A percentile compares a stretch with the other conserved stretches of the same genome.
phyloP scores from a whole-genome alignment of 37 sponge, comb jelly and placozoan species.

The Cliona cf. orientalis region DNA sequence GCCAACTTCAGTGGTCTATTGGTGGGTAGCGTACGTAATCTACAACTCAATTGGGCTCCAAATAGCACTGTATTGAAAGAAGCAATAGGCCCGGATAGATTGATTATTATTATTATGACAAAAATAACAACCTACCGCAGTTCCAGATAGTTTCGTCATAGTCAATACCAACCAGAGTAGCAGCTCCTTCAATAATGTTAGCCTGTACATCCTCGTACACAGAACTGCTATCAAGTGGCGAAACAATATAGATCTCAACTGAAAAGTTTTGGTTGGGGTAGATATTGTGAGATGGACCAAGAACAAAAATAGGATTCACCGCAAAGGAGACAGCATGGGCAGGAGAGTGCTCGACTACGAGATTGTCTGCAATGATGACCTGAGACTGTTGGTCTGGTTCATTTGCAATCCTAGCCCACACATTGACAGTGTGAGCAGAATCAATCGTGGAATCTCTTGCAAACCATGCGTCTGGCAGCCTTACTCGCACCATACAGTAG shows the following conservation, averaged over 20 bases:
- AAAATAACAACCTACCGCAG: constrained; percentile 29
- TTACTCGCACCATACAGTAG: constrained; percentile 39
- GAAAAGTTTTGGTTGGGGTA: constrained; percentile 27
- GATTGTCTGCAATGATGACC: not conserved
- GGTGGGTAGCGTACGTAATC: not conserved
- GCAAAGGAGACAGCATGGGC: not conserved
- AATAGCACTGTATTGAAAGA: not conserved
- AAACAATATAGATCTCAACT: constrained; percentile 31
- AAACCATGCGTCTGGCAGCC: constrained; percentile 66
- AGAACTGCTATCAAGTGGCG: constrained; percentile 17
- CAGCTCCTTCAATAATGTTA: not conserved
- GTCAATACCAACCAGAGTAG: not conserved
- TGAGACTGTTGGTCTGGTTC: not conserved
- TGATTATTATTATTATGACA: not conserved
- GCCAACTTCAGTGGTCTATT: constrained; percentile 20
- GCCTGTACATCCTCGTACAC: not conserved
- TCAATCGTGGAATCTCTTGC: constrained; percentile 3
- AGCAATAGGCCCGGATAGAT: not conserved
- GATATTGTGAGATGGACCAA: constrained; percentile 45
- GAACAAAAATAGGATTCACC: not conserved
- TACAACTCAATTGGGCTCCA: constrained; percentile 1
- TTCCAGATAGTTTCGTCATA: constrained; percentile 20
- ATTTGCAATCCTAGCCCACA: constrained; percentile 11
- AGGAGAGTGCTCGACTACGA: constrained; percentile 36
- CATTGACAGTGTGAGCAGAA: constrained; percentile 8